Evolutionary conservation across 2,113 vertebrate species (phyloP), one percentile per base, ranked within the genome.

Genomic region (Benitochromis conjunctus): DNA sequence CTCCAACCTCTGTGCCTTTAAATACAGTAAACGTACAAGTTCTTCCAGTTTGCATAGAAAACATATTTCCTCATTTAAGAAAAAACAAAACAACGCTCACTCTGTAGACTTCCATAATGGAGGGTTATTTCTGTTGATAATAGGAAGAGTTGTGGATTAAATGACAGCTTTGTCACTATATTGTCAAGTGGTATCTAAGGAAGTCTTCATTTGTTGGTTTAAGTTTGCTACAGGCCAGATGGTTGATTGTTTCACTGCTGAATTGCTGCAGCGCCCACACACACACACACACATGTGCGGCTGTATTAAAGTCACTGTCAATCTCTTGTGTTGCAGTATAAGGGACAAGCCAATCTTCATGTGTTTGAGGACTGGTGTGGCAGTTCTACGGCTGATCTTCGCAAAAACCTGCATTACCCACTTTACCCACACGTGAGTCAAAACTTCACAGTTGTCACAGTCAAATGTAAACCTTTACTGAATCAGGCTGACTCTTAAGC

Each of bases 291-390:
- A 81, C 36, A 85, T 36, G 82, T 81, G 71, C 74, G 43, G 3
- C 7, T 21, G 16, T 58, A 9, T 56, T 78, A 21, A 4, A 18
- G n/a, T 5, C 54, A 34, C 38, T 80, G 9, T 43, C 29, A 2
- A 79, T 66, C 64, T 69, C 36, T 62, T 74, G 5, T 55, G 6
- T 87, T 85, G 76, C 90, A 99, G 98, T 98, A 97, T 89, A 95
- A 89, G 85, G 98, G 98, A 51, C 96, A 83, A 11, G 98, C 94
- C 88, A 99, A 99, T 89, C 96, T 99, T 85, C 98, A 99, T 0
- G 96, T 98, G 41, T 99, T 99, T 84, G 98, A 99, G 81, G 98
- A 99, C 94, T 99, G 98, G 98, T 99, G 98, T 2, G 98, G 98
- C 53, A 88, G 95, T 58, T 98, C 98, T 55, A 88, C 94, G 6